Base-by-base conservation (phyloP, 1,140 invertebrate genomes). In the Chironomus striatipennis region DNA sequence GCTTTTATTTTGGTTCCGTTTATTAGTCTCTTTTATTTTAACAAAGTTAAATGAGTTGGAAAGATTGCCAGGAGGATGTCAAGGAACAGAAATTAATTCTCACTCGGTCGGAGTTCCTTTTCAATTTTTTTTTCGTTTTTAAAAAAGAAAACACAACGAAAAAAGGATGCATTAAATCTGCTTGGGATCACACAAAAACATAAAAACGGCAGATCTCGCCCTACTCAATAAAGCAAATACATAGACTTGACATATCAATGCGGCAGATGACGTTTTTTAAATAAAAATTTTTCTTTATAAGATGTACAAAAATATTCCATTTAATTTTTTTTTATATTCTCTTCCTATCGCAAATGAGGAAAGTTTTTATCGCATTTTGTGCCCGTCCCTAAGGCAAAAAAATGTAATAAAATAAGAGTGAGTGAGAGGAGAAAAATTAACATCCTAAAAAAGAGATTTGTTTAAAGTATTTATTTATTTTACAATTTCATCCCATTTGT, bases 391-490 rank as follows among this genome's bases (percentile, higher is more conserved):
- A 12, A 12, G 47, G 12, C 9, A 57, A 57, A 57, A n/a, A 57
- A 57, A 57, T 12, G 12, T 5, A 57, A 57, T n/a, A n/a, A 34
- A 57, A 57, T 15, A 57, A 57, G 12, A 57, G n/a, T 47, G 15
- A 47, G 15, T 47, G 15, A 47, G 8, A 47, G 15, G 15, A 47
- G n/a, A 57, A 57, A 57, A 57, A 57, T 57, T 57, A 57, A 57
- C 47, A 57, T 57, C 47, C 47, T 15, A 57, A 57, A 57, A 47
- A n/a, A 57, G 47, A 57, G 47, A 57, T 47, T 47, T 47, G 47
- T 12, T n/a, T 5, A 57, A 57, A 57, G 12, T 15, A 12, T 57
- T 12, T 57, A 57, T 57, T 57, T 57, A 57, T 57, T 57, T 57
- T 34, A 34, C 24, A 34, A 34, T 34, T 34, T 34, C 5, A 34